phyloP scores from a whole-genome alignment of 1,140 invertebrate species.

The Drosophila ambigua region DNA sequence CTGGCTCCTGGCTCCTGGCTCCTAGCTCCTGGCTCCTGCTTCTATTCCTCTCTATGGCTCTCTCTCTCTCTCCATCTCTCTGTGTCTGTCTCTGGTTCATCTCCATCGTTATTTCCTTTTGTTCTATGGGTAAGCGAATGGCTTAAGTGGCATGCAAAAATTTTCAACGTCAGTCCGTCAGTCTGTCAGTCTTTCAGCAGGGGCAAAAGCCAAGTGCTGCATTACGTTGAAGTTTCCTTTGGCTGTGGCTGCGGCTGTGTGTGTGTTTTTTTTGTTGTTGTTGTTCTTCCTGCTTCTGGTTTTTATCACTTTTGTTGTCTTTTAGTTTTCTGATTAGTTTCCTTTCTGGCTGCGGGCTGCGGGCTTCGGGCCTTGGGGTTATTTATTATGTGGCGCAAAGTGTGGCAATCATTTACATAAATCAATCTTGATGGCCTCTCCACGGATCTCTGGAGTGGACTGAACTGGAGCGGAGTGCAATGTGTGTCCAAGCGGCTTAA shows the following conservation, averaged over 20 bases:
- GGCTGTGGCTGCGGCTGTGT: conserved; percentile 22
- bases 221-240: conserved; percentile 51
- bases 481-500: conserved; percentile 30
- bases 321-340: conserved; percentile 63
- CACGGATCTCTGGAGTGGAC: conserved; percentile 12
- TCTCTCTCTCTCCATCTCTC: conserved; percentile 23
- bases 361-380: conserved; percentile 34
- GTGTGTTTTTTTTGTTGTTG: conserved; percentile 5
- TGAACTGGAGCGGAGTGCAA: too few relatives aligned
- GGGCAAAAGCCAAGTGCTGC: conserved; percentile 54
- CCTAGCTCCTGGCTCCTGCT: conserved; percentile 26
- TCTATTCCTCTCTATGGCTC: neutral
- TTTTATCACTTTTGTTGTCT: conserved; percentile 71
- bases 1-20: conserved; percentile 6
- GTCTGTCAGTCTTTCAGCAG: conserved; percentile 20
- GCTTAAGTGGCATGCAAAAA: conserved; percentile 79
- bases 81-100: conserved; percentile 12
- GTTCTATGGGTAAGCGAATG: conserved; percentile 25
- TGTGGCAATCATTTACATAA: conserved; percentile 81
- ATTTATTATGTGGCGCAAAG: conserved; percentile 79
- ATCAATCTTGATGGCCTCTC: conserved; percentile 65
- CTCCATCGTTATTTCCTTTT: conserved; percentile 12
- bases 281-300: conserved; percentile 20
- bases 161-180: conserved; percentile 51
- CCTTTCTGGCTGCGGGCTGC: conserved; percentile 33